A percentile compares a stretch with the other conserved stretches of the same genome.
Conservation (phyloP, 2,797 vertebrate species). For the Remorina albescens region DNA sequence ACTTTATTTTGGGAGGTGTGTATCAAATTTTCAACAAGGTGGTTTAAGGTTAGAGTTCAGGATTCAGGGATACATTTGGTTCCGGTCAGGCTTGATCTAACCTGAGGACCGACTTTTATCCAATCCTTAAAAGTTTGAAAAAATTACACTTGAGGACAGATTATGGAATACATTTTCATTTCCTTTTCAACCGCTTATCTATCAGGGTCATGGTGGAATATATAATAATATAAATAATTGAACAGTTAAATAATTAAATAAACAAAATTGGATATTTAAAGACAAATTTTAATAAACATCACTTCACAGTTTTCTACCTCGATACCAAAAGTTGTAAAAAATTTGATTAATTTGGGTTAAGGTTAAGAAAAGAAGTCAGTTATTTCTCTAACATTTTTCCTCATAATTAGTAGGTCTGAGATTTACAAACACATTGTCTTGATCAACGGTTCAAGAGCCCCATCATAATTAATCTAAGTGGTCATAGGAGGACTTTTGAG, state of each 20-base stretch:
- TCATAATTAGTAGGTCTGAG: neutral
- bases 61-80: neutral
- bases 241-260: neutral
- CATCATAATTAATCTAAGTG: neutral
- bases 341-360: neutral
- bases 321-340: neutral
- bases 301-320: neutral
- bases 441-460: neutral
- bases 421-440: neutral
- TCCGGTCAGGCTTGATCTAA: neutral
- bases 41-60: constrained; percentile 2
- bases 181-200: too few species aligned
- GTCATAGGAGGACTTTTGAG: neutral
- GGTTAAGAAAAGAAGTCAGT: too few species aligned
- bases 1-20: constrained; percentile 8
- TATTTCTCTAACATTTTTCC: too few species aligned
- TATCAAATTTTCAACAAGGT: constrained; percentile 1
- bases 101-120: neutral
- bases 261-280: neutral
- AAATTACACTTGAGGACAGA: neutral
- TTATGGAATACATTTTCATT: too few species aligned
- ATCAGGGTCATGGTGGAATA: too few species aligned
- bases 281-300: neutral
- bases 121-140: neutral
- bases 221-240: neutral